A percentile compares a stretch with the other conserved stretches of the same genome.
phyloP scores from a whole-genome alignment of 2,888 invertebrate species.

The Scrobipalpa costella region DNA sequence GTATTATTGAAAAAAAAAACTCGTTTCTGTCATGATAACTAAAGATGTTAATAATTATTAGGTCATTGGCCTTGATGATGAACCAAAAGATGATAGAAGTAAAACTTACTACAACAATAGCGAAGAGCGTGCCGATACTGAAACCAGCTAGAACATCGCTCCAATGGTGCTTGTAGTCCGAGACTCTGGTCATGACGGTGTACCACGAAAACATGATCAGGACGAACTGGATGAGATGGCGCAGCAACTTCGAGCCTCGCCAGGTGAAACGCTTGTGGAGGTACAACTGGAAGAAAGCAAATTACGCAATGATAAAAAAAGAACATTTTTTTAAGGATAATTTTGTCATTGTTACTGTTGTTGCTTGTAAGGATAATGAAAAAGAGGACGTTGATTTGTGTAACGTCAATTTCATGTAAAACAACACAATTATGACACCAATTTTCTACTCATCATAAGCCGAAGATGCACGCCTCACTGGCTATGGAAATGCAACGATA shows the following conservation, averaged over 20 bases:
- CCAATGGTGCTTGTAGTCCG: slow-evolving; percentile 99
- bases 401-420: slow-evolving; percentile 8
- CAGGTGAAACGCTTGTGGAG: slow-evolving; percentile 92
- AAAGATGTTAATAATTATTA: too few relatives aligned
- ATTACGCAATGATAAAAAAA: not conserved
- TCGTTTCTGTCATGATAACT: too few relatives aligned
- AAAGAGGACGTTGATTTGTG: not conserved
- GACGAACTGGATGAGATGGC: slow-evolving; percentile 91
- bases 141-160: slow-evolving; percentile 96
- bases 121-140: slow-evolving; percentile 84
- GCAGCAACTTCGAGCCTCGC: slow-evolving; percentile 89
- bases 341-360: too few relatives aligned
- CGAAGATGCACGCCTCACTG: slow-evolving; percentile 15
- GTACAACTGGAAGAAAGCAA: slow-evolving; percentile 84
- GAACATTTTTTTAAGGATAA: too few relatives aligned
- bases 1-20: too few relatives aligned
- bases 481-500: slow-evolving; percentile 13
- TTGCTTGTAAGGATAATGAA: too few relatives aligned
- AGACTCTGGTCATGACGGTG: slow-evolving; percentile 94
- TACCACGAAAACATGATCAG: slow-evolving; percentile 91
- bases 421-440: slow-evolving; percentile 14
- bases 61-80: not conserved
- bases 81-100: not conserved
- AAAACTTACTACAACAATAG: slow-evolving; percentile 85
- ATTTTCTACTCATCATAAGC: slow-evolving; percentile 18